Conservation (phyloP, 2,797 vertebrate genomes). For the Alauda arvensis region DNA sequence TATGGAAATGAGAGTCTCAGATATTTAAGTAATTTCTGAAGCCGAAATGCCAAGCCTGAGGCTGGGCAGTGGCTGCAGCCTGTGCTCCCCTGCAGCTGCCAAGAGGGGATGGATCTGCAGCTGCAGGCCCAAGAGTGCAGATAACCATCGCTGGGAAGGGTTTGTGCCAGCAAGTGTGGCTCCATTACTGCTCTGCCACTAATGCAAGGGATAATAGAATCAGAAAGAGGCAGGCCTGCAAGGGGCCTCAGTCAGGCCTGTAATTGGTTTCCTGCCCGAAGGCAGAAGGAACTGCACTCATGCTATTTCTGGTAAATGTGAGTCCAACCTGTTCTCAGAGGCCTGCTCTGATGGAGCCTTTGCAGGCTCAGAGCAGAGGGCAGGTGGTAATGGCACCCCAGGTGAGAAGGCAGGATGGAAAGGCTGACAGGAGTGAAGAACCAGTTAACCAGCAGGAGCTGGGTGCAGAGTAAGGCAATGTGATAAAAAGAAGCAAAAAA, state of each 20-base stretch:
- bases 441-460: background rate
- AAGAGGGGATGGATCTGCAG: background rate
- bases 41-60: background rate
- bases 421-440: background rate
- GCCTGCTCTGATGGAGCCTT: background rate
- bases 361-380: background rate
- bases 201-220: constrained; percentile 44
- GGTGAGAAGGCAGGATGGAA: background rate
- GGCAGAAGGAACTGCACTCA: constrained; percentile 21
- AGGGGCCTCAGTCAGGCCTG: constrained; percentile 17
- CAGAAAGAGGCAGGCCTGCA: constrained; percentile 21
- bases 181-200: constrained; percentile 37
- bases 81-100: background rate
- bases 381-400: background rate
- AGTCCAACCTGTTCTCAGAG: constrained; percentile 20
- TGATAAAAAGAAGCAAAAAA: background rate
- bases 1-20: background rate
- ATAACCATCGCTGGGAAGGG: background rate
- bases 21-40: background rate
- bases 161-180: constrained; percentile 13
- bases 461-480: background rate
- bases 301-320: constrained; percentile 37
- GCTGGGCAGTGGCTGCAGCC: background rate
- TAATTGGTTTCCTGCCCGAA: constrained; percentile 40
- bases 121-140: background rate